Evolutionary conservation across 2,888 invertebrate genomes (phyloP).

Genomic region (Papilio protenor): DNA sequence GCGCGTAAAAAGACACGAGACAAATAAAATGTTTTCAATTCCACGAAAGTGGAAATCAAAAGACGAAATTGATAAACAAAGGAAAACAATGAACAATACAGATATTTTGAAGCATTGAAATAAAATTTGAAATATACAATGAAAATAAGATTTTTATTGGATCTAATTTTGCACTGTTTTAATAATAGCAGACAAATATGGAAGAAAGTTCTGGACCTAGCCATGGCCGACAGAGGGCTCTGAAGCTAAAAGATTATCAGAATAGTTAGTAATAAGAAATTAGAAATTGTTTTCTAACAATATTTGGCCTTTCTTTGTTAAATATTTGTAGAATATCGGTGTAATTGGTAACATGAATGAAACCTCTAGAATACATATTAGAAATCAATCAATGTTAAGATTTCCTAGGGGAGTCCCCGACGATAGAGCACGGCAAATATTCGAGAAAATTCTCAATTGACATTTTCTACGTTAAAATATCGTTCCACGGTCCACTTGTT

Average conservation of each 20-base stretch:
- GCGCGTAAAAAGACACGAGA: neutral
- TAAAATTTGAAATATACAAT: no score
- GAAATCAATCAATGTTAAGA: constrained; percentile 33
- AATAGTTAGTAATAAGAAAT: no score
- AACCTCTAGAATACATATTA: constrained; percentile 1
- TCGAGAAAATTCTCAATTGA: constrained; percentile 31
- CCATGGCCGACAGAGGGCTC: no score
- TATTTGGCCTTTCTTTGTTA: neutral
- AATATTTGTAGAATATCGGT: neutral
- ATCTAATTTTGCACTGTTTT: neutral
- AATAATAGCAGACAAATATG: no score
- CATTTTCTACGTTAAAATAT: constrained; percentile 26
- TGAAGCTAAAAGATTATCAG: no score
- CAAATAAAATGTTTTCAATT: neutral
- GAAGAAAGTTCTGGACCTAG: no score
- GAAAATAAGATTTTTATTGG: no score
- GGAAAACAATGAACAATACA: neutral
- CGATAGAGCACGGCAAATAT: constrained; percentile 31
- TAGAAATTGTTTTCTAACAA: neutral
- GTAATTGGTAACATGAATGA: neutral
- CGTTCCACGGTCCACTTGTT: constrained; percentile 7
- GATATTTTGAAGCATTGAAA: neutral
- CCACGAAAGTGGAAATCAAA: neutral
- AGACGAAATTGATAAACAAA: neutral
- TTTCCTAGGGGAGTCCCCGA: constrained; percentile 30